Conservation (phyloP, 2,113 vertebrate species). For the Piliocolobus tephrosceles region DNA sequence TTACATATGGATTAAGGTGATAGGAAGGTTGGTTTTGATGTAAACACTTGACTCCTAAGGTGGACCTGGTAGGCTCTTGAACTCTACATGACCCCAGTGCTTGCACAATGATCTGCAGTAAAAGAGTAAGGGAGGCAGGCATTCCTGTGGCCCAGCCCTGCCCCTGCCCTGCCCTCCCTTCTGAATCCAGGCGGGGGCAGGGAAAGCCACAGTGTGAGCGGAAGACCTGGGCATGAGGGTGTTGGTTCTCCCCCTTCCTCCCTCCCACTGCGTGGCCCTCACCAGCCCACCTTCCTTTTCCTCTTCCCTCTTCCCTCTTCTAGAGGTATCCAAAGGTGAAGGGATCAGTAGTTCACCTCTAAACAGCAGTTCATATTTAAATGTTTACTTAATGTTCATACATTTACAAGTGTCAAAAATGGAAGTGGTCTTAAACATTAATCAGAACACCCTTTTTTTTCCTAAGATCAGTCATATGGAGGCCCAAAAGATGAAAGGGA, state of each 20-base stretch:
- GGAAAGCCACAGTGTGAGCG: not conserved
- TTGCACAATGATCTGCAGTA: not conserved
- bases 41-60: not conserved
- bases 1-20: not conserved
- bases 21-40: not conserved
- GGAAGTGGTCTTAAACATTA: not conserved
- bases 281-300: not conserved
- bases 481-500: not conserved
- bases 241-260: not conserved
- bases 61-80: not conserved
- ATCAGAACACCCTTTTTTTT: not conserved
- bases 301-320: not conserved
- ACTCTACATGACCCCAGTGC: not conserved
- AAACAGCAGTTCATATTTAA: not conserved
- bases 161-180: not conserved
- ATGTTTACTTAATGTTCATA: not conserved
- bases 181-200: too few relatives aligned
- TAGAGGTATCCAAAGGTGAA: not conserved
- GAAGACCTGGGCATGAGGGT: not conserved
- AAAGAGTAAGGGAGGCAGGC: not conserved
- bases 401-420: not conserved
- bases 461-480: not conserved
- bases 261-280: too few relatives aligned
- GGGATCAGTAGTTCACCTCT: not conserved
- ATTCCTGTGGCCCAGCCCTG: not conserved